Conservation (phyloP, 2,797 vertebrate species). For the Sandelia bainsii region DNA sequence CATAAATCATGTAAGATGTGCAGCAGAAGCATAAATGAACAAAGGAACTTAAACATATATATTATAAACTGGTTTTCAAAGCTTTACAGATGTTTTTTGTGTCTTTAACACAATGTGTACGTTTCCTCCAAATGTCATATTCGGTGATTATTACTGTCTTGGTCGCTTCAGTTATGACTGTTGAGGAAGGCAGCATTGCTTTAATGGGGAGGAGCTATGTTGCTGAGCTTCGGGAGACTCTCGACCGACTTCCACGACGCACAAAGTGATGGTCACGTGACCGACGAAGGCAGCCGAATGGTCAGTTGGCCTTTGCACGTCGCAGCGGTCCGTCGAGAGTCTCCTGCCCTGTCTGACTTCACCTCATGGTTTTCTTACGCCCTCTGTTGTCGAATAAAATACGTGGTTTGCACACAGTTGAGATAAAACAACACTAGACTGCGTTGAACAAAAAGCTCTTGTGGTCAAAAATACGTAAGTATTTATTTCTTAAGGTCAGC, state of each 20-base stretch:
- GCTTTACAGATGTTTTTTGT: too few species aligned
- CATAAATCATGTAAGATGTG: neutral
- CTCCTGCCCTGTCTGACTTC: neutral
- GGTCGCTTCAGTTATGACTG: neutral
- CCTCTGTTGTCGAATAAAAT: slow-evolving; percentile 50
- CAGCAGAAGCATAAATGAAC: neutral
- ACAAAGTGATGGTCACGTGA: neutral
- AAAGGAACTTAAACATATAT: too few species aligned
- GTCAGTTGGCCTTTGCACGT: too few species aligned
- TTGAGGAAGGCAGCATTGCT: neutral
- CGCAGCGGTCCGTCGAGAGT: neutral
- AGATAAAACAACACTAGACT: neutral
- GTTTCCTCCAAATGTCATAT: neutral
- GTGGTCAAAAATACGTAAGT: fast-evolving
- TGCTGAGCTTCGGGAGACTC: neutral
- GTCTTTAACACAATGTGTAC: too few species aligned
- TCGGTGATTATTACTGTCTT: fast-evolving
- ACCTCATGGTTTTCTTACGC: slow-evolving; percentile 1
- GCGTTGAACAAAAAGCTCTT: neutral
- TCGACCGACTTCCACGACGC: neutral
- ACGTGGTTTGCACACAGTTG: neutral
- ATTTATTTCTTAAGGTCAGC: neutral
- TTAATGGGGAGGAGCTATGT: neutral
- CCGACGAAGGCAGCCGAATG: too few species aligned
- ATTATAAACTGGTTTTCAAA: neutral